phyloP scores from a whole-genome alignment of 2,113 vertebrate genomes.

The Scopus umbretta region DNA sequence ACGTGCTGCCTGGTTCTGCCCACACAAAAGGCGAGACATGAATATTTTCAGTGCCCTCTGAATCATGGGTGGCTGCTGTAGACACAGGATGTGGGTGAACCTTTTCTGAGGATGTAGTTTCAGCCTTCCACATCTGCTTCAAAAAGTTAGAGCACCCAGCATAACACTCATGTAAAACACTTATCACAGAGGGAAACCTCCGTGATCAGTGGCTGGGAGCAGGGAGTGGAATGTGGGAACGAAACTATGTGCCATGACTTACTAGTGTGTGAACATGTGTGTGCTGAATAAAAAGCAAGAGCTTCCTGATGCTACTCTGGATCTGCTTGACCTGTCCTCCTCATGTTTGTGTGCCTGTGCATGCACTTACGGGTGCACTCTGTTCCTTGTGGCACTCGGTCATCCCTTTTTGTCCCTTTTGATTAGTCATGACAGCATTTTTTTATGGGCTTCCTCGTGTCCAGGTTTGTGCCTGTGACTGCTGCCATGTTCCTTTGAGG shows the following conservation, averaged over 20 bases:
- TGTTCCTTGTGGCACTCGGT: not conserved
- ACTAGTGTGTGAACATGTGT: not conserved
- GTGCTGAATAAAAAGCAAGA: not conserved
- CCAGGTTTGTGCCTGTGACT: not conserved
- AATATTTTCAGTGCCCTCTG: not conserved
- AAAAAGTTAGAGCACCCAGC: not conserved
- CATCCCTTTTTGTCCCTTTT: not conserved
- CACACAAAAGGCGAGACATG: not conserved
- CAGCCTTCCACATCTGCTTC: not conserved
- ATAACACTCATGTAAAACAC: not conserved
- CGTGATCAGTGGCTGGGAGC: not conserved
- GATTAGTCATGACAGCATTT: not conserved
- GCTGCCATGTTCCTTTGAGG: not conserved
- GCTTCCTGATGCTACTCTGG: not conserved
- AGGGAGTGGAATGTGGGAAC: not conserved
- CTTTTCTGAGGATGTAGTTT: not conserved
- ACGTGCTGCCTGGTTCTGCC: not conserved
- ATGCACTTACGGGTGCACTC: accelerated
- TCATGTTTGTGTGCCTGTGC: not conserved
- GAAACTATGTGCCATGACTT: not conserved
- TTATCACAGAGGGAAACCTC: not conserved
- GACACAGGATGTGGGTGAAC: not conserved
- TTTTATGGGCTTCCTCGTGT: not conserved
- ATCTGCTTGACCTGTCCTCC: not conserved
- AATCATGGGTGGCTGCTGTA: not conserved